A percentile compares a stretch with the other conserved stretches of the same genome.
phyloP scores from a whole-genome alignment of 2,888 invertebrate species.

The Aproaerema taeniolella region DNA sequence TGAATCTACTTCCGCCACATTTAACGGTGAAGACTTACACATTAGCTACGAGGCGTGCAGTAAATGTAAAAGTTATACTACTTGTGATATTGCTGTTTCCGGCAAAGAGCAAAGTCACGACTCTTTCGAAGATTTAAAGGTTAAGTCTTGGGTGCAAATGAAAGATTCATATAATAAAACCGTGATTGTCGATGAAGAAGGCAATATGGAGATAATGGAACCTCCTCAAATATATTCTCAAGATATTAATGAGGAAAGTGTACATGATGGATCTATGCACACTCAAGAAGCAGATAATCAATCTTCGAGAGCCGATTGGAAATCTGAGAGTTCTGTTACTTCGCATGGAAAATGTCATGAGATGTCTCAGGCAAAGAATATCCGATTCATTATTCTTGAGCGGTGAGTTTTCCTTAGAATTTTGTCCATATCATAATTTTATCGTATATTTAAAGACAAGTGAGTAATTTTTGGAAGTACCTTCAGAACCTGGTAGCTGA shows the following conservation, averaged over 20 bases:
- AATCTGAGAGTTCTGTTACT: constrained; percentile 35
- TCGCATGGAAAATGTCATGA: constrained; percentile 49
- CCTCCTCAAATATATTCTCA: constrained; percentile 31
- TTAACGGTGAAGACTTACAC: constrained; percentile 47
- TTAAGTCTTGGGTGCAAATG: constrained; percentile 58
- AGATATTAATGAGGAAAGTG: constrained; percentile 16
- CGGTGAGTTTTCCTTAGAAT: constrained; percentile 50
- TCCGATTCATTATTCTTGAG: constrained; percentile 50
- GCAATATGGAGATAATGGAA: constrained; percentile 38
- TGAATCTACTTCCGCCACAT: constrained; percentile 42
- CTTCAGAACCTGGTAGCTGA: too few relatives aligned
- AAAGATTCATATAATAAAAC: constrained; percentile 55
- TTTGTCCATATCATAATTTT: too few relatives aligned
- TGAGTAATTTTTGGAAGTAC: too few relatives aligned
- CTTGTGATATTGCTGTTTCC: constrained; percentile 45
- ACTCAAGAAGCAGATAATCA: too few relatives aligned
- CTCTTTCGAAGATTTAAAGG: too few relatives aligned
- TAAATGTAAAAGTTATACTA: constrained; percentile 45
- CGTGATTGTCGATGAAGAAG: constrained; percentile 52
- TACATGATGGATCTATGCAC: background rate
- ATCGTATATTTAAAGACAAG: too few relatives aligned
- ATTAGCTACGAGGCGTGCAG: constrained; percentile 49
- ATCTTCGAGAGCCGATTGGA: constrained; percentile 25
- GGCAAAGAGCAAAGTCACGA: too few relatives aligned
- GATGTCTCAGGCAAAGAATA: constrained; percentile 42